A percentile compares a stretch with the other conserved stretches of the same genome.
phyloP scores from a whole-genome alignment of 37 sponge, comb jelly and placozoan genomes.

The Hexactinellida sp. region DNA sequence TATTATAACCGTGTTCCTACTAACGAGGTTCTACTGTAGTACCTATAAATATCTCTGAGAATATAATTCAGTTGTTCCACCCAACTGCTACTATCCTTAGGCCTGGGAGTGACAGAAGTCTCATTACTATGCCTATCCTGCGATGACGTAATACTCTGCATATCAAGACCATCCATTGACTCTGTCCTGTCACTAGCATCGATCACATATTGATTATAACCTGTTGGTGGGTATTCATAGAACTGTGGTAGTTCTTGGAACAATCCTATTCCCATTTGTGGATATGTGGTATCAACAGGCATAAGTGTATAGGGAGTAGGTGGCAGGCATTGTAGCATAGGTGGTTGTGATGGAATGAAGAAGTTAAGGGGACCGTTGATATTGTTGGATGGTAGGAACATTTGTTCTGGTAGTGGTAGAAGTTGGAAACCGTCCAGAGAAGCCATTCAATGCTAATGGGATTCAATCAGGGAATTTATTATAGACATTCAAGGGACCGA shows the following conservation, averaged over 20 bases:
- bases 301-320: background rate
- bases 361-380: background rate
- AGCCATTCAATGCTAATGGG: background rate
- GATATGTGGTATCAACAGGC: background rate
- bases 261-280: no score
- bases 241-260: no score
- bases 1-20: background rate
- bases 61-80: background rate
- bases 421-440: constrained; percentile 8
- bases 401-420: background rate
- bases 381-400: background rate
- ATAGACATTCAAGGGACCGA: no score
- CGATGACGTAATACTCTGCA: no score
- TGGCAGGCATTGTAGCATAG: background rate
- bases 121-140: no score
- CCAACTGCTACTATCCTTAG: background rate
- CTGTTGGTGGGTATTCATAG: no score
- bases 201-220: no score
- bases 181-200: no score
- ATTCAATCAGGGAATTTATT: no score
- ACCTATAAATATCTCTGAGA: constrained; percentile 13
- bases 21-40: background rate
- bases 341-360: background rate
- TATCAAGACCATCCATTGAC: no score
- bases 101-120: no score